phyloP scores from a whole-genome alignment of 2,888 invertebrate species.

The Tortricodes alternella region DNA sequence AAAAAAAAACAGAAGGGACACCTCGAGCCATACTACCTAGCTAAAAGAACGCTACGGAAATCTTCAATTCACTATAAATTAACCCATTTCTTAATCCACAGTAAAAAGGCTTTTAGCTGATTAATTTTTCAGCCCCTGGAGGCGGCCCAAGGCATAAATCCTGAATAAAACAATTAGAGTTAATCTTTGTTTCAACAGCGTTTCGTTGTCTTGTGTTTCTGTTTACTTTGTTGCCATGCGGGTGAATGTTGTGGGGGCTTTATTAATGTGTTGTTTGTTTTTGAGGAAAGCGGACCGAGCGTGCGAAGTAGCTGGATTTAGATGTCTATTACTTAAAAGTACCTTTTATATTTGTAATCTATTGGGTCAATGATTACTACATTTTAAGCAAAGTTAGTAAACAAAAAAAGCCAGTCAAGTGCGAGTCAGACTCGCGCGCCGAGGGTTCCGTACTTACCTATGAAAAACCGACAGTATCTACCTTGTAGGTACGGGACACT shows the following conservation, averaged over 20 bases:
- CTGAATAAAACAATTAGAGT: constrained; percentile 71
- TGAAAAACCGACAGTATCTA: no score
- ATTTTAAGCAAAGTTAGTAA: no score
- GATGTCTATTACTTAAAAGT: no score
- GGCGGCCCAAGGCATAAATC: constrained; percentile 70
- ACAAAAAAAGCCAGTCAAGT: no score
- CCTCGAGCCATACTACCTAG: background rate
- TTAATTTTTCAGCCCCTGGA: constrained; percentile 73
- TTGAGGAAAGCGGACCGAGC: background rate
- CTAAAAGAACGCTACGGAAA: constrained; percentile 38
- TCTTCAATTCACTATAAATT: constrained; percentile 67
- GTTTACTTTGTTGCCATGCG: constrained; percentile 20
- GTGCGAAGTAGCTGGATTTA: background rate
- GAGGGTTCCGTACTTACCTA: no score
- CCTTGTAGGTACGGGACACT: no score
- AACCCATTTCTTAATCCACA: constrained; percentile 69
- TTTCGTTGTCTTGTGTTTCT: constrained; percentile 18
- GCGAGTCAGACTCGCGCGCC: no score
- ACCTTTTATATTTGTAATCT: no score
- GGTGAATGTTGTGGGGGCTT: constrained; percentile 5
- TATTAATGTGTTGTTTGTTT: constrained; percentile 1
- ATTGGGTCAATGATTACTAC: no score
- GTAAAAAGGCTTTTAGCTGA: constrained; percentile 76
- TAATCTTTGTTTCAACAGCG: constrained; percentile 58
- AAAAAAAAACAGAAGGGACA: no score